phyloP scores from a whole-genome alignment of 2,888 invertebrate genomes.

The Marasmarcha lunaedactyla region DNA sequence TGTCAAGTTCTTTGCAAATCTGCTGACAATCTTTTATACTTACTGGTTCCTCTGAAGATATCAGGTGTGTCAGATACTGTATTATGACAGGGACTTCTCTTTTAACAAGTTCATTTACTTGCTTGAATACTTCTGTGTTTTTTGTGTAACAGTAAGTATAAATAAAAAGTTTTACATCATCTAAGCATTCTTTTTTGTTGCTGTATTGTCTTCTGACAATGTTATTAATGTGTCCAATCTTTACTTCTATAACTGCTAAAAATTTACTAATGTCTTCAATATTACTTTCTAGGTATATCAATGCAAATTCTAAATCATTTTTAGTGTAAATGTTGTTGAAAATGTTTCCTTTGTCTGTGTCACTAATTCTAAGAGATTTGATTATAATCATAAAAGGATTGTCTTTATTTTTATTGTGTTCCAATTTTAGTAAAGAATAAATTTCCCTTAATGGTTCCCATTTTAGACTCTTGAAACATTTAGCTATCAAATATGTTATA shows the following conservation, averaged over 20 bases:
- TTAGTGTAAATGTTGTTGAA: slow-evolving; percentile 22
- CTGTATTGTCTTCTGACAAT: slow-evolving; percentile 37
- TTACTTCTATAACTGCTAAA: slow-evolving; percentile 25
- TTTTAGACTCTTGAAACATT: slow-evolving; percentile 24
- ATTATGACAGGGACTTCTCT: slow-evolving; percentile 28
- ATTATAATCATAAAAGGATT: slow-evolving; percentile 23
- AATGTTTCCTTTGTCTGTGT: slow-evolving; percentile 22
- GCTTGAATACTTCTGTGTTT: slow-evolving; percentile 4
- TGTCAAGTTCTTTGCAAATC: slow-evolving; percentile 24
- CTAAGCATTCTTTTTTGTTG: slow-evolving; percentile 31
- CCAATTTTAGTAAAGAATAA: slow-evolving; percentile 23
- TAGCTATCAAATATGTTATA: slow-evolving; percentile 32
- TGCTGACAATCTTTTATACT: slow-evolving; percentile 24
- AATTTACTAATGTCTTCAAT: slow-evolving; percentile 23
- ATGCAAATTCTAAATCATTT: slow-evolving; percentile 29
- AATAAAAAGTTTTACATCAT: slow-evolving; percentile 31
- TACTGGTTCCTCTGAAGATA: slow-evolving; percentile 26
- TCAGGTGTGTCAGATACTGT: slow-evolving; percentile 28
- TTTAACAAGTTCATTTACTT: slow-evolving; percentile 10
- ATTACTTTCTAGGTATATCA: slow-evolving; percentile 31
- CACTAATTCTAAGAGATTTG: slow-evolving; percentile 17
- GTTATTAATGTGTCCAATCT: slow-evolving; percentile 27
- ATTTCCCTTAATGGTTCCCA: slow-evolving; percentile 33
- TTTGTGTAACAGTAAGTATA: slow-evolving; percentile 25
- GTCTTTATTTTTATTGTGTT: slow-evolving; percentile 14